Conservation (phyloP, 2,888 invertebrate genomes). For the Steinernema carpocapsae region DNA sequence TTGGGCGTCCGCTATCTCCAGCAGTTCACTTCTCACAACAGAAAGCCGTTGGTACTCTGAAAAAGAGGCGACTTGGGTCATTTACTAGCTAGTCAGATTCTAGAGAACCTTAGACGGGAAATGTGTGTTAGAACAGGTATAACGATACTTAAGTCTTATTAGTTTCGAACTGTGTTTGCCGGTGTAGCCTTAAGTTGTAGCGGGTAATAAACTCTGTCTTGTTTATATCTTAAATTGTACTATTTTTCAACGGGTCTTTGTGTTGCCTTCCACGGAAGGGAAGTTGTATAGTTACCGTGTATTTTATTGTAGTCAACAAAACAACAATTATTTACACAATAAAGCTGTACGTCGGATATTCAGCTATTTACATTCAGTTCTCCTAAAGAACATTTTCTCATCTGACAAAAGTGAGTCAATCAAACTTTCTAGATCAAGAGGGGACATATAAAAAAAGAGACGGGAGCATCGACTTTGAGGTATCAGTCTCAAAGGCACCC, state of each 20-base stretch:
- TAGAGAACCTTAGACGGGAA: background rate
- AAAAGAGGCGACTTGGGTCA: background rate
- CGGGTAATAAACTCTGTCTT: slow-evolving; percentile 4
- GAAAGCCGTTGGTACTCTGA: background rate
- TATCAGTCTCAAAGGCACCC: slow-evolving; percentile 26
- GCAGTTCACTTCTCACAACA: slow-evolving; percentile 49
- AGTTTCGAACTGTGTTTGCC: background rate
- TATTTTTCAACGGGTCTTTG: background rate
- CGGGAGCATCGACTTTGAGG: slow-evolving; percentile 9
- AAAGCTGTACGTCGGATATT: slow-evolving; percentile 19
- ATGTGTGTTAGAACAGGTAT: background rate
- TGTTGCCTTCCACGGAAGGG: background rate
- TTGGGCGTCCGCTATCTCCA: slow-evolving; percentile 61
- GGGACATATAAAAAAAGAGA: slow-evolving; percentile 2
- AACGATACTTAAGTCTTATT: background rate
- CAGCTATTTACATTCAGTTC: background rate
- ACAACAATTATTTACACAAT: slow-evolving; percentile 34
- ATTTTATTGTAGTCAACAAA: slow-evolving; percentile 32
- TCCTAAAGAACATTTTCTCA: background rate
- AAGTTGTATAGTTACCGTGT: slow-evolving; percentile 6
- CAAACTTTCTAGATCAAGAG: background rate
- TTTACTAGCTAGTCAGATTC: background rate
- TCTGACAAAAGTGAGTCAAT: background rate
- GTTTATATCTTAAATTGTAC: background rate
- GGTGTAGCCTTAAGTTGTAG: background rate